Conservation (phyloP, 2,797 vertebrate species). For the Sternotherus odoratus region DNA sequence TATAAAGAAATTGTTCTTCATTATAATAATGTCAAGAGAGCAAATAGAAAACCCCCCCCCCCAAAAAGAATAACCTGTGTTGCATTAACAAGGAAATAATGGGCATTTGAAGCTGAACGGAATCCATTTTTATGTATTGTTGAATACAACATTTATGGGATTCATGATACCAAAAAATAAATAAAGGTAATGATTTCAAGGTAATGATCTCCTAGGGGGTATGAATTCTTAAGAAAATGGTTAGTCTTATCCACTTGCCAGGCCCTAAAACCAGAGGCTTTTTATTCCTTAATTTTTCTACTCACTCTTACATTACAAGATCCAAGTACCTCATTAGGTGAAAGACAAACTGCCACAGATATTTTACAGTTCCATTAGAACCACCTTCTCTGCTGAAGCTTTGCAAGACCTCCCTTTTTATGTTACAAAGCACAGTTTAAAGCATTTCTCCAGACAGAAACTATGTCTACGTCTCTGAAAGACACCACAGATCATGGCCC, state of each 20-base stretch:
- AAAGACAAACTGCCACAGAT: constrained; percentile 39
- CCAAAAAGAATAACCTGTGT: constrained; percentile 38
- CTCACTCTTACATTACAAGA: constrained; percentile 41
- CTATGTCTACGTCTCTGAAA: background rate
- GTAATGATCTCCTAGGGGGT: constrained; percentile 56
- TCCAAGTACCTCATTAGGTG: constrained; percentile 44
- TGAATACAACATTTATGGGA: constrained; percentile 70
- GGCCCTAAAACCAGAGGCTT: constrained; percentile 25
- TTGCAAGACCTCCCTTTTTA: constrained; percentile 31
- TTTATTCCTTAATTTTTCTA: constrained; percentile 58
- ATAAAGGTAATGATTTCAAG: constrained; percentile 68
- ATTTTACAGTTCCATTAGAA: constrained; percentile 46
- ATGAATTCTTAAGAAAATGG: constrained; percentile 64
- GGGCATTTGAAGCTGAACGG: constrained; percentile 65
- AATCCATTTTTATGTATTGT: constrained; percentile 67
- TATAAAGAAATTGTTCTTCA: constrained; percentile 80
- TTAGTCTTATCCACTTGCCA: constrained; percentile 45
- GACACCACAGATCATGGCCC: background rate
- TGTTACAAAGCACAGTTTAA: constrained; percentile 17
- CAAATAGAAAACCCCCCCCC: constrained; percentile 37
- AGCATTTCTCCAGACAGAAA: background rate
- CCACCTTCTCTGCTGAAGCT: background rate
- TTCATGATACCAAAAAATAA: constrained; percentile 61
- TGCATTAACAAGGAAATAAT: constrained; percentile 80
- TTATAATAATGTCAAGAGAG: constrained; percentile 76